phyloP scores from a whole-genome alignment of 2,113 vertebrate species.

The Triplophysa rosa region DNA sequence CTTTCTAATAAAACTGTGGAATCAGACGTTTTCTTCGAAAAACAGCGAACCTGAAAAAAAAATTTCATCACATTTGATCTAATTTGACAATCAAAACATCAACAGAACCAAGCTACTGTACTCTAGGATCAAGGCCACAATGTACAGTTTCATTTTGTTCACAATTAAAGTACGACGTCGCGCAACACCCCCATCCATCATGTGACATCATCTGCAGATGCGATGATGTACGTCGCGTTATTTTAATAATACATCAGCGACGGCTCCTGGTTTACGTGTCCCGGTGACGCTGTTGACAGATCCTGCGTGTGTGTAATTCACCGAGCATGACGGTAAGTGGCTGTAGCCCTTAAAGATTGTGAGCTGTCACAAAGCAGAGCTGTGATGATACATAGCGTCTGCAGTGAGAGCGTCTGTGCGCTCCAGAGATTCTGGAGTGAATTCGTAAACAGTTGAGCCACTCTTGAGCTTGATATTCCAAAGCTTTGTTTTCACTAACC shows the following conservation, averaged over 20 bases:
- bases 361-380: constrained; percentile 29
- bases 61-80: not conserved
- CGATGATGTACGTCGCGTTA: not conserved
- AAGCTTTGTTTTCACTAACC: no score
- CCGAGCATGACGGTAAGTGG: constrained; percentile 3
- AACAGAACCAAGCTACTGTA: not conserved
- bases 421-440: no score
- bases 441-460: no score
- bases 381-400: not conserved
- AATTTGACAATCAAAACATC: not conserved
- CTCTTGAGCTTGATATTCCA: no score
- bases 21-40: not conserved
- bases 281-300: not conserved
- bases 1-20: not conserved
- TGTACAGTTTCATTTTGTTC: not conserved
- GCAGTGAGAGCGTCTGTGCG: constrained; percentile 11
- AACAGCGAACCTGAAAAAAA: not conserved
- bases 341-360: constrained; percentile 17
- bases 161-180: not conserved
- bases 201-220: not conserved
- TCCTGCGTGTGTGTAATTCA: constrained; percentile 13
- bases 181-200: not conserved
- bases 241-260: not conserved
- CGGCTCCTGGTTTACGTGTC: not conserved
- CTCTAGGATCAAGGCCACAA: not conserved